Percentiles rank a stretch among this genome's conserved stretches.
Conservation (phyloP, 2,888 invertebrate genomes). For the Cryptus viduatorius region DNA sequence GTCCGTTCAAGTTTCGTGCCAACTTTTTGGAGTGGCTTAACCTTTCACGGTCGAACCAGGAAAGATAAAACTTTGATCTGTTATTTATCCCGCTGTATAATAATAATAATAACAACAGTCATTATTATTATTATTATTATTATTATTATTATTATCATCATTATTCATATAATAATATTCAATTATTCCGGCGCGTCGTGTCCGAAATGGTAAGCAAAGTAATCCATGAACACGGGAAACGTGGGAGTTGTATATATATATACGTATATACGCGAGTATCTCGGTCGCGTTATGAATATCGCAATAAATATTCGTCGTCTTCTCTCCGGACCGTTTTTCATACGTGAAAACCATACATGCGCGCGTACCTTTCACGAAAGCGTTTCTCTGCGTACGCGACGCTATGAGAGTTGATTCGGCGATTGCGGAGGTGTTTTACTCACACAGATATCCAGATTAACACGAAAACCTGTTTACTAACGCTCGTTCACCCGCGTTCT, state of each 20-base stretch:
- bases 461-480: conserved; percentile 69
- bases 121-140: too few species aligned
- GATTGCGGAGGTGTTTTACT: conserved; percentile 63
- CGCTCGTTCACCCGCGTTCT: conserved; percentile 58
- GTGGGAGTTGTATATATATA: conserved; percentile 10
- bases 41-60: neutral
- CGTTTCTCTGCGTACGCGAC: conserved; percentile 21
- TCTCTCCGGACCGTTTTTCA: conserved; percentile 5
- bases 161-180: conserved; percentile 6
- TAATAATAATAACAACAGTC: too few species aligned
- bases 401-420: conserved; percentile 28
- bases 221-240: conserved; percentile 30
- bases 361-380: conserved; percentile 45
- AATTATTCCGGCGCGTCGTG: conserved; percentile 40
- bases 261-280: conserved; percentile 17
- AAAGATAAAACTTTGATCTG: neutral
- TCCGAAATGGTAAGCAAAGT: conserved; percentile 33
- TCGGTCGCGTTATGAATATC: conserved; percentile 1
- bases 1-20: neutral
- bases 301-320: conserved; percentile 34
- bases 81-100: neutral
- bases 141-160: too few species aligned
- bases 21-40: neutral
- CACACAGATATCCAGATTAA: conserved; percentile 51
- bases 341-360: conserved; percentile 13